Base-by-base conservation (phyloP, 2,888 invertebrate species). In the Parnassius glacialis region DNA sequence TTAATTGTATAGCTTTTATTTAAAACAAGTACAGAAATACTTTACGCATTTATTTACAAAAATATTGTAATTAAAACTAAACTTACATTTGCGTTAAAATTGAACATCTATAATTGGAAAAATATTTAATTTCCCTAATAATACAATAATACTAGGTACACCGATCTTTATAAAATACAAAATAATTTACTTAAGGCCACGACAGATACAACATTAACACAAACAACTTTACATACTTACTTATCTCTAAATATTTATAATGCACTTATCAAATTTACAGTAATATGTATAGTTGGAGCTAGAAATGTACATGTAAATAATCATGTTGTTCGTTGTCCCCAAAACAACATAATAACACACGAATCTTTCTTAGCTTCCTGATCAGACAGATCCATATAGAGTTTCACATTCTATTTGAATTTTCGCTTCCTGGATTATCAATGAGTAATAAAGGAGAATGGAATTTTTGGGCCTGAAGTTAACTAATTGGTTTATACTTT, bases 31-130 rank as follows among this genome's bases (percentile, higher is more conserved):
- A 86, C 80, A 80, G 76, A 83, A 84, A 83, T 81, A 76, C 82
- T 84, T 83, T 82, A 83, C 79, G 83, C 74, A 67, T 81, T 81
- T 86, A 87, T 85, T 84, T 87, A 88, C 86, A 88, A 88, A 86
- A 72, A 70, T 85, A 83, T 81, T 75, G 73, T 70, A 73, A 68
- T 41, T 44, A 20, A n/a, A 9, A 44, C 42, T 54, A 54, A 47
- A 54, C 50, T 51, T 55, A 9, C 76, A 75, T 66, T 68, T 72
- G 73, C 74, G 74, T 59, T 66, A 67, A 50, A 7, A 57, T 67
- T 76, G 72, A 72, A 72, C 73, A 74, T 74, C 72, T 61, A 52
- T 9, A 42, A 42, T 44, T 50, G 54, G 50, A 58, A 62, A 62
- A 58, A 62, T 58, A 58, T 61, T 57, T 44, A 34, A 20, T 53